Evolutionary conservation across 2,113 vertebrate species (phyloP).

Genomic region (Theristicus caerulescens): DNA sequence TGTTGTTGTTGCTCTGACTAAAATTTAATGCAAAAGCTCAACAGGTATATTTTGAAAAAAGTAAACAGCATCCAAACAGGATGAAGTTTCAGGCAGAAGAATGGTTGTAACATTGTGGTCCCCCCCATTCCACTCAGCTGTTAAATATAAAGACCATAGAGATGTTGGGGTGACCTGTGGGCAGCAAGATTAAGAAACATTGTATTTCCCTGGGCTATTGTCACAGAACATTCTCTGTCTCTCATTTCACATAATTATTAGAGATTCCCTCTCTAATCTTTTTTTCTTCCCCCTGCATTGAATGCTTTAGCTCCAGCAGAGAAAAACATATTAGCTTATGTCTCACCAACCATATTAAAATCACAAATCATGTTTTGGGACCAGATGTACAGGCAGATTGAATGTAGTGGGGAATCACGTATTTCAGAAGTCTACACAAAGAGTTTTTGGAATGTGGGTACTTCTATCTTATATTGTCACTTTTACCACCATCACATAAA

Average conservation of each 20-base stretch:
- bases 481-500: not conserved
- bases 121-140: not conserved
- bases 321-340: conserved; percentile 33
- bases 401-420: not conserved
- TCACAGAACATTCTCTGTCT: not conserved
- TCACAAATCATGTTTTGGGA: conserved; percentile 16
- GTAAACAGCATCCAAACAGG: not conserved
- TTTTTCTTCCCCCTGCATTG: not conserved
- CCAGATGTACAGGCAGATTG: conserved; percentile 29
- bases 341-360: conserved; percentile 39
- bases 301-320: not conserved
- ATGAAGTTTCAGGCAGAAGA: not conserved
- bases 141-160: not conserved
- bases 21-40: not conserved
- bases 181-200: not conserved
- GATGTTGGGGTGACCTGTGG: not conserved
- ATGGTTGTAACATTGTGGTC: not conserved
- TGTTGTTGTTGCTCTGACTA: not conserved
- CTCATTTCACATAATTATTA: not conserved
- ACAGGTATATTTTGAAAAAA: not conserved
- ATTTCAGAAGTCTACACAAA: not conserved
- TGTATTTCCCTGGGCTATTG: not conserved
- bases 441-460: not conserved
- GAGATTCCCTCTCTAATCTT: not conserved
- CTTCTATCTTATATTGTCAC: not conserved